Conservation (phyloP, 2,113 vertebrate genomes). For the Myocastor coypus region DNA sequence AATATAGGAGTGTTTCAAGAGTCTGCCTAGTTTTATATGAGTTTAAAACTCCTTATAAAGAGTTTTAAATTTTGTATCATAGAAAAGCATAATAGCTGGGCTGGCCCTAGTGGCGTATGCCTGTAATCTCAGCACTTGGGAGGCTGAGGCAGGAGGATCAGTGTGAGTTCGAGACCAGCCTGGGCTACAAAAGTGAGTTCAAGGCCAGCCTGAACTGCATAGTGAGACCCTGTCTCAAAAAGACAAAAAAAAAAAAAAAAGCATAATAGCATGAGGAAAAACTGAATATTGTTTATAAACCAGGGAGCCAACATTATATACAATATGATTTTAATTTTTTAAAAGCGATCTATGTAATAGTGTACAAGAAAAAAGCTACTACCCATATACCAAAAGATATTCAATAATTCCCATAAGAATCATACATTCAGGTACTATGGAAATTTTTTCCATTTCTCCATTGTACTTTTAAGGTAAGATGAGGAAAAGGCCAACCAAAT, state of each 20-base stretch:
- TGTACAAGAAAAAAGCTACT: not conserved
- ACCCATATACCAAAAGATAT: not conserved
- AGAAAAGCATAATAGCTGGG: slow-evolving; percentile 17
- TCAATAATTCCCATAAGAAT: not conserved
- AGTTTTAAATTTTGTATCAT: not conserved
- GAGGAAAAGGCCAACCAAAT: not conserved
- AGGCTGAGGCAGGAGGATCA: no score
- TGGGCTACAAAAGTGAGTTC: no score
- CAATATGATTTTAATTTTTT: slow-evolving; percentile 32
- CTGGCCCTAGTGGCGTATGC: no score
- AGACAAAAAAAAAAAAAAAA: no score
- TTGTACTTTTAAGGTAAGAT: slow-evolving; percentile 10
- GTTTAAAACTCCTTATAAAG: slow-evolving; percentile 8
- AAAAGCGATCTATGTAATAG: not conserved
- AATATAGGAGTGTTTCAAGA: not conserved
- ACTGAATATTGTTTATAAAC: not conserved
- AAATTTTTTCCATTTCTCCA: slow-evolving; percentile 8
- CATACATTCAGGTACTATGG: not conserved
- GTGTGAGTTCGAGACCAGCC: no score
- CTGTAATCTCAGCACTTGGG: no score
- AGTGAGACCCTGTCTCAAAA: no score
- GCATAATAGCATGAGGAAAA: not conserved
- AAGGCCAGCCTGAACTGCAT: no score
- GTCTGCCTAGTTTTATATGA: not conserved
- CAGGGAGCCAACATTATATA: not conserved